These are phyloP conservation scores for Oryzias melastigma DNA, from an alignment of 2,113 vertebrate genomes.

Conservation along the genomic window DNA sequence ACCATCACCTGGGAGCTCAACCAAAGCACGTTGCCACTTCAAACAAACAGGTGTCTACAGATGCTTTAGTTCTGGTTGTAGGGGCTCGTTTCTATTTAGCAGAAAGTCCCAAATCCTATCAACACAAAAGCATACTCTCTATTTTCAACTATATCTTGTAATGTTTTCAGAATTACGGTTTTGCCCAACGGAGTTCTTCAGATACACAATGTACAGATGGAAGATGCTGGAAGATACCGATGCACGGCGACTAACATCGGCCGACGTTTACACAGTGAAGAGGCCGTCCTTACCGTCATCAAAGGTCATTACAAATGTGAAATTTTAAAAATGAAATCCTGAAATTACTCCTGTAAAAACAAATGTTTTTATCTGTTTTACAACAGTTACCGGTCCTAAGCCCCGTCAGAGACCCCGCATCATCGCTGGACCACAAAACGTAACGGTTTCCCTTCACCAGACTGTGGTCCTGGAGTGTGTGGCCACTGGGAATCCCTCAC, in stretches of 20 bases:
- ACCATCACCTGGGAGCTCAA: slow-evolving; percentile 93
- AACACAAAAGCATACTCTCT: neutral
- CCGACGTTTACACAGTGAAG: slow-evolving; percentile 82
- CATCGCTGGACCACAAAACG: slow-evolving; percentile 90
- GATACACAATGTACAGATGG: slow-evolving; percentile 84
- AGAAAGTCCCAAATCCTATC: neutral
- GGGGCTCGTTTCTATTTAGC: neutral
- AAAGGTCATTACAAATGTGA: slow-evolving; percentile 77
- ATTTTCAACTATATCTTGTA: slow-evolving; percentile 8
- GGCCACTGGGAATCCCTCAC: slow-evolving; percentile 90
- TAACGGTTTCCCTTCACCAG: slow-evolving; percentile 83
- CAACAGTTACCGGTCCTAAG: slow-evolving; percentile 72
- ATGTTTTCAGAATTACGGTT: slow-evolving; percentile 81
- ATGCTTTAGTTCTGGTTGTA: neutral
- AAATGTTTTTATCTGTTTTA: slow-evolving; percentile 1
- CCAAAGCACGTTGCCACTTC: slow-evolving; percentile 82
- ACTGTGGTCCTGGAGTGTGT: slow-evolving; percentile 91
- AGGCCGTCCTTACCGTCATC: slow-evolving; percentile 83
- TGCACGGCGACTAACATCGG: slow-evolving; percentile 85
- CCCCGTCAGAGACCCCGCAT: slow-evolving; percentile 85
- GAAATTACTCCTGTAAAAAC: slow-evolving; percentile 1
- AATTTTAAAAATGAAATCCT: neutral
- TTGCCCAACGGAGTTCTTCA: slow-evolving; percentile 91
- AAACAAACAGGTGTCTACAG: slow-evolving; percentile 82
- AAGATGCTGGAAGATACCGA: slow-evolving; percentile 87